These are phyloP conservation scores for Chitala chitala DNA, from an alignment of 2,113 vertebrate species.

Conservation along the genomic window DNA sequence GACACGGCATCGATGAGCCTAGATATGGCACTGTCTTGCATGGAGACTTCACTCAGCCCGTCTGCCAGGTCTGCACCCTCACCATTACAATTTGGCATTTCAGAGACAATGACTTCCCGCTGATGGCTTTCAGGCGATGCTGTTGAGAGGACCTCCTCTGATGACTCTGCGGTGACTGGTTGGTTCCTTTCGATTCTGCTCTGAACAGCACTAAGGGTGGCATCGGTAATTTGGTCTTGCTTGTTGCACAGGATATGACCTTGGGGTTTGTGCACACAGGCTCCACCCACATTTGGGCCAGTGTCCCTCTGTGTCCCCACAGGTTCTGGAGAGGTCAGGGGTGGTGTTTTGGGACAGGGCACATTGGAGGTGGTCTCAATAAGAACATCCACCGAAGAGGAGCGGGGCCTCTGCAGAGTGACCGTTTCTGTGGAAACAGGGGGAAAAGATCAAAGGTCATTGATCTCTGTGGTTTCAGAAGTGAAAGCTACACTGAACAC, in stretches of 20 bases:
- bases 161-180: slow-evolving; percentile 7
- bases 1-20: slow-evolving; percentile 82
- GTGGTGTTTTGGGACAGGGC: slow-evolving; percentile 32
- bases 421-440: slow-evolving; percentile 53
- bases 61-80: slow-evolving; percentile 34
- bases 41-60: slow-evolving; percentile 49
- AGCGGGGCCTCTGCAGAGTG: slow-evolving; percentile 47
- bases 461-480: background rate
- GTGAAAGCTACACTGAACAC: slow-evolving; percentile 41
- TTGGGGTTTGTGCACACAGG: slow-evolving; percentile 33
- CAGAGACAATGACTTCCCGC: background rate
- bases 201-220: background rate
- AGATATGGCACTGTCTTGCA: slow-evolving; percentile 80
- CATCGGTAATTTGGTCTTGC: slow-evolving; percentile 22
- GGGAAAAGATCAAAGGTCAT: slow-evolving; percentile 18
- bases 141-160: background rate
- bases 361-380: slow-evolving; percentile 44
- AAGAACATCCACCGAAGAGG: slow-evolving; percentile 57
- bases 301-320: slow-evolving; percentile 45
- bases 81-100: slow-evolving; percentile 31
- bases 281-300: slow-evolving; percentile 52
- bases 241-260: slow-evolving; percentile 47
- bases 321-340: slow-evolving; percentile 26
- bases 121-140: background rate
- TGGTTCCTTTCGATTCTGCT: slow-evolving; percentile 18